Evolutionary conservation across 2,888 invertebrate genomes (phyloP).

Genomic region (Parnassius mnemosyne): DNA sequence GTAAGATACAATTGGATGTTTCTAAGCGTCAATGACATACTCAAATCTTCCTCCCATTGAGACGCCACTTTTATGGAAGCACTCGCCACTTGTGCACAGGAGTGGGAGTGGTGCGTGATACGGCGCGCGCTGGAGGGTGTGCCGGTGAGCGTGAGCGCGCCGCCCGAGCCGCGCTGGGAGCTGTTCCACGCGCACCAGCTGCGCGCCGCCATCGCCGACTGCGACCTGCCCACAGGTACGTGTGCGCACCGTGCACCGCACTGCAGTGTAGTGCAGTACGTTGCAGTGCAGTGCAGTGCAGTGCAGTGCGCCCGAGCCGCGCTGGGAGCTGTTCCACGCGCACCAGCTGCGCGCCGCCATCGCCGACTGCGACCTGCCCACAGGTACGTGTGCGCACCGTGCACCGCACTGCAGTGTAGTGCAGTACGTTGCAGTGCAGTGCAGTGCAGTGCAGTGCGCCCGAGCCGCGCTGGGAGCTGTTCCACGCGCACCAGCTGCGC

Average conservation of each 20-base stretch:
- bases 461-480: conserved; percentile 72
- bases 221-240: conserved; percentile 63
- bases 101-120: conserved; percentile 72
- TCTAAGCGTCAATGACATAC: no score
- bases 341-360: conserved; percentile 65
- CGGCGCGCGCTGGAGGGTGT: conserved; percentile 60
- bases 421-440: no score
- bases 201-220: conserved; percentile 60
- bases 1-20: no score
- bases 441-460: conserved; percentile 16
- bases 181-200: conserved; percentile 69
- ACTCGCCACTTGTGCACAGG: conserved; percentile 37
- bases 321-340: conserved; percentile 72
- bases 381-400: conserved; percentile 40
- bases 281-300: no score
- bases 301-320: conserved; percentile 48
- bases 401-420: no score
- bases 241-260: neutral
- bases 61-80: neutral
- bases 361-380: conserved; percentile 61
- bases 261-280: no score
- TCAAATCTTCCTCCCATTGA: no score
- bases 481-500: conserved; percentile 64
- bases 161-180: conserved; percentile 67
- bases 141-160: conserved; percentile 52